These are phyloP conservation scores for Polypedilum vanderplanki DNA, from an alignment of 1,140 invertebrate species.

Conservation along the genomic window DNA sequence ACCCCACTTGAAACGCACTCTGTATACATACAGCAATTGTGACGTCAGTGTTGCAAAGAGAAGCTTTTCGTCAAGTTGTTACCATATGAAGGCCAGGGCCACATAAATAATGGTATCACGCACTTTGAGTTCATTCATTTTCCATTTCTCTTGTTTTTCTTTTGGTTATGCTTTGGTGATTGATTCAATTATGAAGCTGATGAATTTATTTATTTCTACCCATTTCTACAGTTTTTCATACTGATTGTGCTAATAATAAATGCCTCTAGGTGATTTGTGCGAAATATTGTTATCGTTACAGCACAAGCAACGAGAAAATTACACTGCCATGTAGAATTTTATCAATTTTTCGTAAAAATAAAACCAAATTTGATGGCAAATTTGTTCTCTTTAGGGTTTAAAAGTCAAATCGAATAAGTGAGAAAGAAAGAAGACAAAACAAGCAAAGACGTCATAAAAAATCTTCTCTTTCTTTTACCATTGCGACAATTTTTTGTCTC, in stretches of 20 bases:
- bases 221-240: no score
- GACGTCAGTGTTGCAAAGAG: neutral
- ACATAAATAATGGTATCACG: neutral
- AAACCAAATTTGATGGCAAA: neutral
- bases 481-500: no score
- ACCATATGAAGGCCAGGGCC: constrained; percentile 8
- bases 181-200: neutral
- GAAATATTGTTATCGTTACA: neutral
- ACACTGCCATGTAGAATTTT: neutral
- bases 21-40: no score
- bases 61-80: neutral
- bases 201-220: neutral
- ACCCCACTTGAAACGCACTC: no score
- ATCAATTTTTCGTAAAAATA: constrained; percentile 3
- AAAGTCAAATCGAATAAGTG: no score
- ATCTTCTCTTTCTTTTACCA: no score
- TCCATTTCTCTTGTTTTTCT: neutral
- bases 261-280: neutral
- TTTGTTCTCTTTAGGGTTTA: neutral
- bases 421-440: no score
- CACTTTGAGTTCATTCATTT: neutral
- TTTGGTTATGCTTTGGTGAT: neutral
- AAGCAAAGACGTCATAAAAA: neutral
- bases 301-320: neutral
- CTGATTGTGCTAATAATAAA: no score